phyloP scores from a whole-genome alignment of 2,113 vertebrate species.

The Candoia aspera region DNA sequence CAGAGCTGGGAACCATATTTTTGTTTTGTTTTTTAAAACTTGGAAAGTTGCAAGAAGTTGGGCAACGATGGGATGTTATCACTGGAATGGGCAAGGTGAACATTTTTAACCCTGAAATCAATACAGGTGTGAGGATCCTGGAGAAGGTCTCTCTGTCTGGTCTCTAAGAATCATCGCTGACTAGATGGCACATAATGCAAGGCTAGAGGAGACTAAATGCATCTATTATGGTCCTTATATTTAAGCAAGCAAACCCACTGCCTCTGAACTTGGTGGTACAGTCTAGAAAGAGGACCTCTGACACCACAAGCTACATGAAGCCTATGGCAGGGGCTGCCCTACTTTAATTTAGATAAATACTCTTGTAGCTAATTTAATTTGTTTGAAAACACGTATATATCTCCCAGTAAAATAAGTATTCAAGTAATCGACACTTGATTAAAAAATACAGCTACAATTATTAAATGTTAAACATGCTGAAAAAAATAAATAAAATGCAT shows the following conservation, averaged over 20 bases:
- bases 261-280: not conserved
- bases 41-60: not conserved
- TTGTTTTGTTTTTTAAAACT: not conserved
- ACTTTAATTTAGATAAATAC: not conserved
- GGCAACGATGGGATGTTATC: not conserved
- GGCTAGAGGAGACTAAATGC: not conserved
- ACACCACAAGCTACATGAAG: not conserved
- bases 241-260: not conserved
- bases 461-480: not conserved
- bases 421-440: not conserved
- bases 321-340: not conserved
- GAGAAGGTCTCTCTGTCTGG: not conserved
- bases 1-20: not conserved
- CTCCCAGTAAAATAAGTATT: not conserved
- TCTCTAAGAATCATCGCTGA: not conserved
- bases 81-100: not conserved
- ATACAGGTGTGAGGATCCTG: not conserved
- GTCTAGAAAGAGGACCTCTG: not conserved
- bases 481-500: not conserved
- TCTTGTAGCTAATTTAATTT: not conserved
- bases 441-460: not conserved
- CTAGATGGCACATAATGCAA: not conserved
- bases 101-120: not conserved
- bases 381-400: not conserved
- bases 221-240: not conserved